phyloP scores from a whole-genome alignment of 2,113 vertebrate genomes.

The Dasypus novemcinctus region DNA sequence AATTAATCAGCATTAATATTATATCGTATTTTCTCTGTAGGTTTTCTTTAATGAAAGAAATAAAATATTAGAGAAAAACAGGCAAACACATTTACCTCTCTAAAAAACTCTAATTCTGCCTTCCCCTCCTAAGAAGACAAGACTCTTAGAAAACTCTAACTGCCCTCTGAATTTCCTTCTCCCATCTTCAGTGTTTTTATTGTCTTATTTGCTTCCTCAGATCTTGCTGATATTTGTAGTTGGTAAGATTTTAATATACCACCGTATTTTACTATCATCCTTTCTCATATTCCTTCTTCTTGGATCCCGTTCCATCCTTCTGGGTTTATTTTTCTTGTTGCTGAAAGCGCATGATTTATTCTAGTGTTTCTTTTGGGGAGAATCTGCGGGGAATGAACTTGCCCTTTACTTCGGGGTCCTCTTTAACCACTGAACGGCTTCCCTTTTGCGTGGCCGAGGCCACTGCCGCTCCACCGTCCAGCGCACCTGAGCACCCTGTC shows the following conservation, averaged over 20 bases:
- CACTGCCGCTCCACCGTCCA: neutral
- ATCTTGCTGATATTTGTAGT: neutral
- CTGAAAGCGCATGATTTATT: neutral
- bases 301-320: neutral
- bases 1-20: neutral
- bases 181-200: neutral
- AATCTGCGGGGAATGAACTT: neutral
- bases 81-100: neutral
- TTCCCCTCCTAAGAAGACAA: neutral
- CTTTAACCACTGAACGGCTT: neutral
- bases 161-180: neutral
- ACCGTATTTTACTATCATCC: neutral
- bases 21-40: neutral
- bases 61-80: neutral
- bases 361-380: neutral
- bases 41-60: neutral
- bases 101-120: neutral
- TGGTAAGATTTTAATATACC: neutral
- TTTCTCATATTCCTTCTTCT: neutral
- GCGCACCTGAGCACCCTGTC: neutral
- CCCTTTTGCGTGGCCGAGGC: neutral
- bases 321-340: conserved; percentile 9
- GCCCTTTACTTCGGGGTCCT: neutral
- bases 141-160: neutral
- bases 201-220: neutral